Evolutionary conservation across 2,888 invertebrate species (phyloP).

Genomic region (Lymantria dispar): DNA sequence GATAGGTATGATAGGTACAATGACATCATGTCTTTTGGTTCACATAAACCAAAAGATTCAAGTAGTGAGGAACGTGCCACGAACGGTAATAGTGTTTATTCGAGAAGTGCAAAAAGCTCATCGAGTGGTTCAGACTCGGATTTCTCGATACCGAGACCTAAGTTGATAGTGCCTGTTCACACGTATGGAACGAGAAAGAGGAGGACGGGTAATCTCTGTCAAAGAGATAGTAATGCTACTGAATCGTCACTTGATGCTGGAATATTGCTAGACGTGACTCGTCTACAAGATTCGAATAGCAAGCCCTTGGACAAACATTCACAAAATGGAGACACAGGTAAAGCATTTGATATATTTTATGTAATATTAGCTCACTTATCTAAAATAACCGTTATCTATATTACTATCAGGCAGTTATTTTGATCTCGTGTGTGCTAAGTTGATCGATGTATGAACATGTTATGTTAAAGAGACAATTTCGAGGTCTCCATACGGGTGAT

Average conservation of each 20-base stretch:
- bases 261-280: conserved; percentile 67
- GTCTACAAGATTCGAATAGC: conserved; percentile 51
- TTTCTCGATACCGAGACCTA: conserved; percentile 92
- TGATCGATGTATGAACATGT: conserved; percentile 48
- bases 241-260: conserved; percentile 70
- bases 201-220: conserved; percentile 89
- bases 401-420: conserved; percentile 41
- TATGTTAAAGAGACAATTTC: conserved; percentile 32
- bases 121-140: conserved; percentile 84
- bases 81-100: conserved; percentile 54
- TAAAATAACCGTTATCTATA: conserved; percentile 12
- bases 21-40: conserved; percentile 64
- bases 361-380: conserved; percentile 5
- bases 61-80: conserved; percentile 60
- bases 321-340: conserved; percentile 62
- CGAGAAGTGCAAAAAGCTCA: conserved; percentile 76
- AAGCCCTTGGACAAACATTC: conserved; percentile 46
- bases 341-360: conserved; percentile 6
- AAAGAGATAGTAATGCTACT: conserved; percentile 72
- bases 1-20: conserved; percentile 75
- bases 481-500: conserved; percentile 37
- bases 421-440: conserved; percentile 46
- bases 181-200: conserved; percentile 91
- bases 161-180: conserved; percentile 93
- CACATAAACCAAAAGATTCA: conserved; percentile 55